phyloP scores from a whole-genome alignment of 2,888 invertebrate species.

The Julus scanicus region DNA sequence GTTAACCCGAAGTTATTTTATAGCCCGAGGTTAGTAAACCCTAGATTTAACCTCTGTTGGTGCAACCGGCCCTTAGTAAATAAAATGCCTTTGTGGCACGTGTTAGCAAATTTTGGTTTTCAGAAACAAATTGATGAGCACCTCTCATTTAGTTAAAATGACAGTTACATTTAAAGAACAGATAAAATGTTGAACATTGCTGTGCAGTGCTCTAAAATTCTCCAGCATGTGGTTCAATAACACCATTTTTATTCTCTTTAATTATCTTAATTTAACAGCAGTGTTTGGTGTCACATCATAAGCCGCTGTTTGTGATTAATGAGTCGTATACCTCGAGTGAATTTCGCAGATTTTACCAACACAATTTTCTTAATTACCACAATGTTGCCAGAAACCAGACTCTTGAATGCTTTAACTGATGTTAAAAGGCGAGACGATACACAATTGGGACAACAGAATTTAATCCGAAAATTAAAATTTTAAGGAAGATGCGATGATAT shows the following conservation, averaged over 20 bases:
- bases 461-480: background rate
- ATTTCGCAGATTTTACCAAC: background rate
- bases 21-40: too few relatives aligned
- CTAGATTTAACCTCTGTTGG: too few relatives aligned
- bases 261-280: constrained; percentile 1
- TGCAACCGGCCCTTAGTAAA: too few relatives aligned
- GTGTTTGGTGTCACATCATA: background rate
- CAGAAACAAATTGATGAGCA: too few relatives aligned
- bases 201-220: too few relatives aligned
- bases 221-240: too few relatives aligned
- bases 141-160: too few relatives aligned
- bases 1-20: too few relatives aligned
- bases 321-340: background rate
- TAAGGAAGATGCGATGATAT: background rate
- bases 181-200: too few relatives aligned
- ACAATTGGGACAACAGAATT: background rate
- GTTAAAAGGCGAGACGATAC: background rate
- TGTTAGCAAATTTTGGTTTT: too few relatives aligned
- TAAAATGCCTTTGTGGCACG: too few relatives aligned
- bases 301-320: constrained; percentile 9
- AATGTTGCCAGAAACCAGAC: background rate
- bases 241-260: background rate
- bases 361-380: background rate
- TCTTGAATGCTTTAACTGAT: background rate
- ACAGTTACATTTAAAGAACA: too few relatives aligned